Evolutionary conservation across 2,888 invertebrate genomes (phyloP), one percentile per base, ranked within the genome.

Genomic region (Yponomeuta sedellus): DNA sequence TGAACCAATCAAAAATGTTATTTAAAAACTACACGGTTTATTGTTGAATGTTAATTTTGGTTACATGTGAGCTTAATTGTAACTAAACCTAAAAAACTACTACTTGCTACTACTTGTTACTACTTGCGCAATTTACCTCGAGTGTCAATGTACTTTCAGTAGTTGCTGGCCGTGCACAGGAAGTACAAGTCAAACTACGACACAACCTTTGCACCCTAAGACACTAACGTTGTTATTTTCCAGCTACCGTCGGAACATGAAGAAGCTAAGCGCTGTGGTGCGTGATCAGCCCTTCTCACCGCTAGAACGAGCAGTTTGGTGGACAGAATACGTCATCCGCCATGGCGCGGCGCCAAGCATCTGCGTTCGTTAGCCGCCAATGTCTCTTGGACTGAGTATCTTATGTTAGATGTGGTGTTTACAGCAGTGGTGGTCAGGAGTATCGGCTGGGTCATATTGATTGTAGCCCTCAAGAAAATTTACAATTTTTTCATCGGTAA

Each of bases 301-400:
- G 10, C 52, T 64, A 0, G 82, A 88, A 3, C 81, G 84, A 19
- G 85, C 85, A 0, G 73, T 91, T 1, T 90, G 90, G 90, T 89
- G 89, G 88, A 83, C 79, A 4, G 88, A 87, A 68, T 80, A 87
- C 68, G 78, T 85, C 12, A 66, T 87, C 12, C 71, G 85, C 2
- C 81, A 86, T 68, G 74, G 77, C 40, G 84, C 40, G 84, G 83
- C 28, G 84, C 83, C 0, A 71, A 69, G 28, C 85, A 86, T 68
- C 72, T 87, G 2, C 75, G 79, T 34, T 77, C 82, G 58, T 81
- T 82, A 1, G 75, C 74, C 8, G 74, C 79, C 8, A 78, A 80
- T 66, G 73, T 84, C 20, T 72, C 81, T 8, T 77, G 77, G 75
- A 73, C 72, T 58, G 71, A 82, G 66, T 82, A 77, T 66, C 68